Conservation (phyloP, 2,888 invertebrate species). For the Erannis defoliaria region DNA sequence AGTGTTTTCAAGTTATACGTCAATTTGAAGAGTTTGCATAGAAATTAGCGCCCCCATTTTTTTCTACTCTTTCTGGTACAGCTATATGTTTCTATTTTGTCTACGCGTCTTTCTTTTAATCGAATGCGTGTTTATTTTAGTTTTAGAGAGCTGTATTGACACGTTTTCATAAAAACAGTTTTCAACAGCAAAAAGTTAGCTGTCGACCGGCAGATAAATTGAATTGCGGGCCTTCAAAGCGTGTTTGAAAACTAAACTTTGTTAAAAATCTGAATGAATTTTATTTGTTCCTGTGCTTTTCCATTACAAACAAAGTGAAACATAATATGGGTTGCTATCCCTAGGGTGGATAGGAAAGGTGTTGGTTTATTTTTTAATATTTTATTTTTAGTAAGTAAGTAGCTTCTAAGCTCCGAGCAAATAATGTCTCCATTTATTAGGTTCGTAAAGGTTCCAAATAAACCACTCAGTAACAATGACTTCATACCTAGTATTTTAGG, state of each 20-base stretch:
- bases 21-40: no score
- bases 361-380: neutral
- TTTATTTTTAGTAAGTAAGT: neutral
- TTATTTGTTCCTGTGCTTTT: constrained; percentile 22
- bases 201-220: constrained; percentile 25
- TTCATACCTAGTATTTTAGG: no score
- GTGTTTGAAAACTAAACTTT: constrained; percentile 31
- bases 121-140: neutral
- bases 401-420: neutral
- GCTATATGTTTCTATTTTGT: no score
- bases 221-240: constrained; percentile 27
- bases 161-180: constrained; percentile 37
- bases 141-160: neutral
- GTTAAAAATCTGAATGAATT: constrained; percentile 16
- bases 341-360: neutral
- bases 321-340: neutral
- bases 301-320: constrained; percentile 16
- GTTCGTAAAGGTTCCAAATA: no score
- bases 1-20: no score
- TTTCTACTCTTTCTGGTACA: no score
- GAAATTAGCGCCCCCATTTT: no score
- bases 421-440: no score
- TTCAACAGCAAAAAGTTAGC: constrained; percentile 27
- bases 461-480: no score
- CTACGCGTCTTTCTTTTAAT: no score